These are phyloP conservation scores for Malurus splendens DNA, from an alignment of 2,797 vertebrate species.

Conservation along the genomic window DNA sequence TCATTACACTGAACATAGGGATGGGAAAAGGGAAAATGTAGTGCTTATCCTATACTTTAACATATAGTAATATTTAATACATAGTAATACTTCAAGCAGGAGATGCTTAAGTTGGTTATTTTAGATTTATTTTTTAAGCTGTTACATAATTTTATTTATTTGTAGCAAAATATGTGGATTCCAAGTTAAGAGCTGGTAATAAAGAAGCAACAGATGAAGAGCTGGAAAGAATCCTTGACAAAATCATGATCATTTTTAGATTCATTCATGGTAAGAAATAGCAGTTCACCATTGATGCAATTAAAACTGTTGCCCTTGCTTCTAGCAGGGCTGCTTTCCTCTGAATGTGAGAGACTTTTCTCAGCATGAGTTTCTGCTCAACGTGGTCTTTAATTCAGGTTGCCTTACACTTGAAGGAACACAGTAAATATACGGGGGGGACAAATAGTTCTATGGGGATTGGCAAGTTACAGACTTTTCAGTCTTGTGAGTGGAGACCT, in stretches of 20 bases:
- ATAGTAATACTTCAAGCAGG: neutral
- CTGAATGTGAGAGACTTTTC: neutral
- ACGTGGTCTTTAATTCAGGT: neutral
- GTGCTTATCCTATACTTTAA: neutral
- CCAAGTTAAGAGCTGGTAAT: constrained; percentile 79
- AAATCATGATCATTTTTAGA: constrained; percentile 83
- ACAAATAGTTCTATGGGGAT: neutral
- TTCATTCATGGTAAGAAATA: constrained; percentile 78
- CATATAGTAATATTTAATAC: neutral
- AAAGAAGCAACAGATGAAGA: constrained; percentile 83
- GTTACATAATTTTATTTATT: constrained; percentile 21
- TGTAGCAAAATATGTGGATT: constrained; percentile 79
- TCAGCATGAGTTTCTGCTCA: neutral
- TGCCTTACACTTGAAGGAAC: neutral
- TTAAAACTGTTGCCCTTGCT: neutral
- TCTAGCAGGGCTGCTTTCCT: neutral
- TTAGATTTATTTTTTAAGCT: neutral
- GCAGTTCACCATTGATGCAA: neutral
- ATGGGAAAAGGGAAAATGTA: neutral
- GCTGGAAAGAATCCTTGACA: constrained; percentile 80
- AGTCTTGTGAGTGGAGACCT: neutral
- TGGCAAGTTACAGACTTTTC: neutral
- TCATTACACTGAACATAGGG: neutral
- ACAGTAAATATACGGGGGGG: neutral
- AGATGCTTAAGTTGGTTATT: neutral